Conservation (phyloP, 1,140 invertebrate species). For the Leptinotarsa undecemlineata region DNA sequence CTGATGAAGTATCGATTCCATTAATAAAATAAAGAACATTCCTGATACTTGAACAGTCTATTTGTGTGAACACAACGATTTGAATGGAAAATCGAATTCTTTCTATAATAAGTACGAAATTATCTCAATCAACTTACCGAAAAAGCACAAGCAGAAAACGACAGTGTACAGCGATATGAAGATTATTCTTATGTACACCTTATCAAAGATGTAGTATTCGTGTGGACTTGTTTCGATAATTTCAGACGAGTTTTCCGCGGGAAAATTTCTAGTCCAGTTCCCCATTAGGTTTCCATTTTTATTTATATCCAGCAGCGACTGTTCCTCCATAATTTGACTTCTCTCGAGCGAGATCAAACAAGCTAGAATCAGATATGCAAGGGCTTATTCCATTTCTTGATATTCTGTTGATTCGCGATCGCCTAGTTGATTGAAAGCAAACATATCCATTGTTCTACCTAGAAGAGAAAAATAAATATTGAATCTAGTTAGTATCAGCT, state of each 20-base stretch:
- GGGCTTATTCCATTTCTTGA: not conserved
- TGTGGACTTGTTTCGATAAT: slow-evolving; percentile 1
- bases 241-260: not conserved
- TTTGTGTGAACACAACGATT: no score
- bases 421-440: not conserved
- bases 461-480: not conserved
- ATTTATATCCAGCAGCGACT: not conserved
- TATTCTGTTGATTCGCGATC: not conserved
- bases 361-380: not conserved
- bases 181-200: slow-evolving; percentile 64
- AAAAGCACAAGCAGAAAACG: slow-evolving; percentile 70
- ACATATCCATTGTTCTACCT: not conserved
- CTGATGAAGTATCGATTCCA: no score
- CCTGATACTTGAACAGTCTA: no score
- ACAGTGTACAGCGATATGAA: slow-evolving; percentile 69
- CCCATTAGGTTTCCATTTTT: not conserved
- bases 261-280: not conserved
- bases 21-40: no score
- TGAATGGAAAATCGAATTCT: no score
- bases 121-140: slow-evolving; percentile 61
- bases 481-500: no score
- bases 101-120: no score
- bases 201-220: slow-evolving; percentile 66
- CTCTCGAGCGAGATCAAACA: not conserved
- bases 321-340: not conserved